phyloP scores from a whole-genome alignment of 2,113 vertebrate genomes.

The Heteronetta atricapilla region DNA sequence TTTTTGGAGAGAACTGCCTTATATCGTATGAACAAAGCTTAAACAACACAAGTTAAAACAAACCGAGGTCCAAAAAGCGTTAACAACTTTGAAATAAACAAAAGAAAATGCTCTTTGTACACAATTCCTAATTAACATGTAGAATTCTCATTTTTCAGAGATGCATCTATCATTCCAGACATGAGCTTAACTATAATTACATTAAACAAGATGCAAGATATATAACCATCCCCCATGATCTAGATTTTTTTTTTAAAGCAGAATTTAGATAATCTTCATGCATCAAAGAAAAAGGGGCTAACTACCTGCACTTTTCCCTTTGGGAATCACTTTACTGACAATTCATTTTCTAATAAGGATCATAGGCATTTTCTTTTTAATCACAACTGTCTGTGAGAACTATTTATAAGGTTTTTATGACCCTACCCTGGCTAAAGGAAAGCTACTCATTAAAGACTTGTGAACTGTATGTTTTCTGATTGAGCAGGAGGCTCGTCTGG shows the following conservation, averaged over 20 bases:
- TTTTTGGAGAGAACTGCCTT: not conserved
- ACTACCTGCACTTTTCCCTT: not conserved
- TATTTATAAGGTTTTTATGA: not conserved
- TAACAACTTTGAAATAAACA: not conserved
- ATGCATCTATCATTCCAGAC: not conserved
- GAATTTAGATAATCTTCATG: not conserved
- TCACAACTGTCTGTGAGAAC: not conserved
- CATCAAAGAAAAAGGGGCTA: slow-evolving; percentile 20
- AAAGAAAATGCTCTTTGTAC: not conserved
- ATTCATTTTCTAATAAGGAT: slow-evolving; percentile 8
- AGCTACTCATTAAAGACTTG: not conserved
- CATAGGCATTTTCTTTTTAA: not conserved
- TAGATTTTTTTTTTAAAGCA: not conserved
- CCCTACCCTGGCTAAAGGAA: not conserved
- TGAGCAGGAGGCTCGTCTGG: not conserved
- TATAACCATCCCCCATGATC: not conserved
- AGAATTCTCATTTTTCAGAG: not conserved
- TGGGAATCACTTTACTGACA: not conserved
- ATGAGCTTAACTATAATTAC: not conserved
- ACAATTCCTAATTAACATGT: not conserved
- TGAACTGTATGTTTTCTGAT: not conserved
- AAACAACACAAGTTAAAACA: not conserved
- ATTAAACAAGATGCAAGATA: not conserved
- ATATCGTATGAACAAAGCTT: not conserved
- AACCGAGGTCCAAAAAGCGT: not conserved